Percentiles rank a stretch among this genome's conserved stretches.
Conservation (phyloP, 1,140 invertebrate genomes). For the Drosophila santomea region DNA sequence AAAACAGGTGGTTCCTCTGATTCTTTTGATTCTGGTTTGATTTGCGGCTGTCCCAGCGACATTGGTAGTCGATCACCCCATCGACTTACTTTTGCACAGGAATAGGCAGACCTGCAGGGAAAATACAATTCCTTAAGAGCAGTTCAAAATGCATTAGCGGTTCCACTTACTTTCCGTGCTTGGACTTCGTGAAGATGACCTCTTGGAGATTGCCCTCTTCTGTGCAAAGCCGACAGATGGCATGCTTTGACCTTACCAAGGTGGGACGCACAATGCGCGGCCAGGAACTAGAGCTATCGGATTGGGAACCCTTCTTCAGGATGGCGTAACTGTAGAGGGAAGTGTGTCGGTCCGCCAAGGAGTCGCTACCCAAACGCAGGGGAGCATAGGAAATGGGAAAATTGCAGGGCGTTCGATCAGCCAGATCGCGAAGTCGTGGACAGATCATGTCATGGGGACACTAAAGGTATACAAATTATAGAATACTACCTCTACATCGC, state of each 20-base stretch:
- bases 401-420: slow-evolving; percentile 90
- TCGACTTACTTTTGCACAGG: slow-evolving; percentile 88
- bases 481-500: too few species aligned
- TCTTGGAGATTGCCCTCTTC: slow-evolving; percentile 90
- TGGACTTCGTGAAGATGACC: slow-evolving; percentile 90
- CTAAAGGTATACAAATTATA: slow-evolving; percentile 82
- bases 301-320: slow-evolving; percentile 90
- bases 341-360: slow-evolving; percentile 78
- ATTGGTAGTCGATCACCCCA: slow-evolving; percentile 92
- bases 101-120: slow-evolving; percentile 87
- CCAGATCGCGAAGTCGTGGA: slow-evolving; percentile 86
- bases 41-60: slow-evolving; percentile 68
- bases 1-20: slow-evolving; percentile 17
- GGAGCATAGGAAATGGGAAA: slow-evolving; percentile 89
- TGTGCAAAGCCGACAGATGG: slow-evolving; percentile 92
- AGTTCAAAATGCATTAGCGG: background rate
- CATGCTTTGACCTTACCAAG: slow-evolving; percentile 88
- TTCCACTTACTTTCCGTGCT: slow-evolving; percentile 88
- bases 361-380: slow-evolving; percentile 85
- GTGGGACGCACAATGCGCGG: slow-evolving; percentile 90
- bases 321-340: slow-evolving; percentile 91
- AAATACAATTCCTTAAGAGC: slow-evolving; percentile 9
- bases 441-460: slow-evolving; percentile 93
- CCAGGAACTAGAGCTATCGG: slow-evolving; percentile 87
- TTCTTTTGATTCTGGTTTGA: slow-evolving; percentile 14